Conservation (phyloP, 2,113 vertebrate species). For the Pterophyllum scalare region DNA sequence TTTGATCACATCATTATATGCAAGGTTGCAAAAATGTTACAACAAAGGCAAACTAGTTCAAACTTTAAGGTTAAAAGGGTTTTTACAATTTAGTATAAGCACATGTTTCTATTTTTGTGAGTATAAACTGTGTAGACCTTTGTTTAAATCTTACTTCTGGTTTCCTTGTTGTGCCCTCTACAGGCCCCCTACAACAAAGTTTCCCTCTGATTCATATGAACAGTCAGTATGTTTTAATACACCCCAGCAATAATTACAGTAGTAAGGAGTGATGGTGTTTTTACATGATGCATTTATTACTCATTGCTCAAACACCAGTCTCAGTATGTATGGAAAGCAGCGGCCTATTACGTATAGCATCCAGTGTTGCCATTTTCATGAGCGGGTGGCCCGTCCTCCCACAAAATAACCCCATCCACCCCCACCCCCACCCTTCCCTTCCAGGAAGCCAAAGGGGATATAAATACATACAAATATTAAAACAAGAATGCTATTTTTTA, state of each 20-base stretch:
- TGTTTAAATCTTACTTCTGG: neutral
- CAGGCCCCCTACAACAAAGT: neutral
- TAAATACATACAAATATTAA: neutral
- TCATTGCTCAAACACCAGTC: neutral
- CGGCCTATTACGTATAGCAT: neutral
- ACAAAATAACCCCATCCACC: neutral
- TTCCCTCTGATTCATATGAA: neutral
- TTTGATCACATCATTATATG: neutral
- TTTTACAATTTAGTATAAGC: neutral
- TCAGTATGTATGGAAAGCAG: neutral
- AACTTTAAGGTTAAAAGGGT: neutral
- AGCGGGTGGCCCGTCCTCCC: neutral
- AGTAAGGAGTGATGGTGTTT: neutral
- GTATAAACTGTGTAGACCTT: neutral
- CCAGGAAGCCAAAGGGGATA: neutral
- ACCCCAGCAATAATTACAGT: neutral
- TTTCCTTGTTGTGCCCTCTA: neutral
- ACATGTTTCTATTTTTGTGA: neutral
- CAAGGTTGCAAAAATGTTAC: neutral
- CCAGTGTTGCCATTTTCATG: neutral
- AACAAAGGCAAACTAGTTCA: neutral
- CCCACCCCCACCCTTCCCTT: no score
- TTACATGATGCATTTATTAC: neutral
- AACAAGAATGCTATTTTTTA: neutral
- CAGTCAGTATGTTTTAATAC: neutral